Evolutionary conservation across 2,888 invertebrate genomes (phyloP), one percentile per base, ranked within the genome.

Genomic region (Ectobius pallidus): DNA sequence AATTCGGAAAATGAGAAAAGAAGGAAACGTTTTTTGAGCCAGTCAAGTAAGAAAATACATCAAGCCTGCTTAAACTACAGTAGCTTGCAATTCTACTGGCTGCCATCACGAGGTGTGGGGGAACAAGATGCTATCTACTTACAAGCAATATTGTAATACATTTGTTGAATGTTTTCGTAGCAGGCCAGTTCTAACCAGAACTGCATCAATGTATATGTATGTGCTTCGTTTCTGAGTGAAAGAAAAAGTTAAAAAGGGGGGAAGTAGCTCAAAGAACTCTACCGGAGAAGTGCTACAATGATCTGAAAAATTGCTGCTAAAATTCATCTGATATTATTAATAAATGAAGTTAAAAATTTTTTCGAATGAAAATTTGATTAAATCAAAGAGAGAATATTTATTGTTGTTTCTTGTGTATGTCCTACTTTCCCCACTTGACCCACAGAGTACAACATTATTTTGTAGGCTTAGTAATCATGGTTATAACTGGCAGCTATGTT

Each of bases 91-190:
- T 34, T 34, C 34, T 34, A 34, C 11, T 34, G 34, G 11, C 11
- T 34, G 34, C 34, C n/a, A 34, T 6, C 34, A 6, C 6, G 11
- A 58, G 58, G 58, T 58, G 58, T n/a, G 32, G 58, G 27, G 3
- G 11, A 55, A 11, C 25, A 32, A n/a, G 11, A 46, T 6, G 46
- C n/a, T 25, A 52, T 52, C 25, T 14, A 58, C 27, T 25, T 58
- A 58, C n/a, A 58, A 58, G 46, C 46, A 65, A 65, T 65, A 65
- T 46, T 65, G 65, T 65, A 44, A 65, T 65, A 46, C 44, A 65
- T 16, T 27, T 65, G 65, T 65, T 65, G 39, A 44, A 65, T 65
- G 65, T 65, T 44, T 65, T n/a, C 46, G 11, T 27, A 18, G n/a
- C 27, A 46, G n/a, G 18, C 44, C 65, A 42, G 18, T 46, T 46